phyloP scores from a whole-genome alignment of 2,113 vertebrate species.

The Macaca mulatta region DNA sequence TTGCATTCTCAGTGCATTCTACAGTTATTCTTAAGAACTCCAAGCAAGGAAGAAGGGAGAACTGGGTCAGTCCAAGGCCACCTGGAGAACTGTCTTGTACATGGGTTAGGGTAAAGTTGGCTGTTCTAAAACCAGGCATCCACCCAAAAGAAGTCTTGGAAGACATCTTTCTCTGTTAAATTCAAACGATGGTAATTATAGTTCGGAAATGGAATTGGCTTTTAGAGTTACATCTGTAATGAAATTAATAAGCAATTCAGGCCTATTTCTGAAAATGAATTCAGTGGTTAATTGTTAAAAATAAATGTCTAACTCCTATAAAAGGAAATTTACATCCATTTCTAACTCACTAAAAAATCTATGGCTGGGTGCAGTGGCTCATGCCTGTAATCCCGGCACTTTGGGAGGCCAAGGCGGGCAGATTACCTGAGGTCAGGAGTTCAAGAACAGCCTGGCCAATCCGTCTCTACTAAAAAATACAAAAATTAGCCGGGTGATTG shows the following conservation, averaged over 20 bases:
- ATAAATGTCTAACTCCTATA: conserved; percentile 48
- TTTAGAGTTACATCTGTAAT: conserved; percentile 51
- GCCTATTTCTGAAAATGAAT: conserved; percentile 51
- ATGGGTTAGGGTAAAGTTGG: neutral
- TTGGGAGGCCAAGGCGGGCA: no score
- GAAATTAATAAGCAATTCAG: conserved; percentile 54
- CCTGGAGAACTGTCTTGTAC: neutral
- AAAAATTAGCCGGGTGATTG: no score
- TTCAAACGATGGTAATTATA: conserved; percentile 44
- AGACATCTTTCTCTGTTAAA: conserved; percentile 43
- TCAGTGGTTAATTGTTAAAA: conserved; percentile 48
- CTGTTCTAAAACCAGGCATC: conserved; percentile 16
- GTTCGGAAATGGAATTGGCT: conserved; percentile 50
- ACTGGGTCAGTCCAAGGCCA: neutral
- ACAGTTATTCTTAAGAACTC: neutral
- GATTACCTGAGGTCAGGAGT: no score
- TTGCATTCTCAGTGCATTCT: neutral
- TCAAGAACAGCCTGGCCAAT: no score
- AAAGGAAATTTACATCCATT: conserved; percentile 53
- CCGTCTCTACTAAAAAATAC: no score
- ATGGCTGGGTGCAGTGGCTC: no score
- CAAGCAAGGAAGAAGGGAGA: neutral
- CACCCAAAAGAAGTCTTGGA: neutral
- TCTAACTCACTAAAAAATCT: conserved; percentile 41
- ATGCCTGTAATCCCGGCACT: no score